These are phyloP conservation scores for Drosophila borealis DNA, from an alignment of 2,888 invertebrate genomes.

Conservation along the genomic window DNA sequence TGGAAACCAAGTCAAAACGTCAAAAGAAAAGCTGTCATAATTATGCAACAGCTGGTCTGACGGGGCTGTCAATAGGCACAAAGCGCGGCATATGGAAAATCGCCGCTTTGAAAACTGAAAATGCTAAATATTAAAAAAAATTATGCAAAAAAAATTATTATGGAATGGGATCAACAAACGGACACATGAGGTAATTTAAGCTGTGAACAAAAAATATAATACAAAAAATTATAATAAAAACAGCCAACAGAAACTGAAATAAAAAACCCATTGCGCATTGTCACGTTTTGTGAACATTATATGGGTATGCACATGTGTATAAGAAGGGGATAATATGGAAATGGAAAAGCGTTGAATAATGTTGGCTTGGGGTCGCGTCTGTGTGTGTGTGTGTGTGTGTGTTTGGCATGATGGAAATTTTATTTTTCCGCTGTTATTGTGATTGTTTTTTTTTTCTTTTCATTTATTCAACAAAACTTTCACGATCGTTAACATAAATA, in stretches of 20 bases:
- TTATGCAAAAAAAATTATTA: conserved; percentile 1
- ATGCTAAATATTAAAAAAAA: conserved; percentile 43
- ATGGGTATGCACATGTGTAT: not conserved
- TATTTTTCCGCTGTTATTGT: conserved; percentile 74
- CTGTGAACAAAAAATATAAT: conserved; percentile 33
- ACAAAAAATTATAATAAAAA: conserved; percentile 32
- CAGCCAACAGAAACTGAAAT: conserved; percentile 17
- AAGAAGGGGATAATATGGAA: conserved; percentile 29
- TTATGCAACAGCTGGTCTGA: conserved; percentile 69
- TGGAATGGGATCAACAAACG: conserved; percentile 67
- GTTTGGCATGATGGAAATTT: conserved; percentile 62
- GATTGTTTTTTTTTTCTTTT: conserved; percentile 30
- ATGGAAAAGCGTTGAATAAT: conserved; percentile 58
- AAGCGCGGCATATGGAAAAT: conserved; percentile 35
- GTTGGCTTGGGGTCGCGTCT: conserved; percentile 56
- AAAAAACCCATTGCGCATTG: conserved; percentile 48
- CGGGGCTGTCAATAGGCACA: conserved; percentile 42
- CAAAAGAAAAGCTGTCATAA: conserved; percentile 61
- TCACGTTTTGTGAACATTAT: conserved; percentile 54
- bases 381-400: conserved; percentile 13
- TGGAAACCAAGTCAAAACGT: conserved; percentile 43
- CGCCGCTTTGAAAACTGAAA: conserved; percentile 36
- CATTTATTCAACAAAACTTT: conserved; percentile 63
- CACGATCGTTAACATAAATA: conserved; percentile 73
- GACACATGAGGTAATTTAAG: conserved; percentile 58